phyloP scores from a whole-genome alignment of 2,113 vertebrate genomes.

The Cisticola juncidis region DNA sequence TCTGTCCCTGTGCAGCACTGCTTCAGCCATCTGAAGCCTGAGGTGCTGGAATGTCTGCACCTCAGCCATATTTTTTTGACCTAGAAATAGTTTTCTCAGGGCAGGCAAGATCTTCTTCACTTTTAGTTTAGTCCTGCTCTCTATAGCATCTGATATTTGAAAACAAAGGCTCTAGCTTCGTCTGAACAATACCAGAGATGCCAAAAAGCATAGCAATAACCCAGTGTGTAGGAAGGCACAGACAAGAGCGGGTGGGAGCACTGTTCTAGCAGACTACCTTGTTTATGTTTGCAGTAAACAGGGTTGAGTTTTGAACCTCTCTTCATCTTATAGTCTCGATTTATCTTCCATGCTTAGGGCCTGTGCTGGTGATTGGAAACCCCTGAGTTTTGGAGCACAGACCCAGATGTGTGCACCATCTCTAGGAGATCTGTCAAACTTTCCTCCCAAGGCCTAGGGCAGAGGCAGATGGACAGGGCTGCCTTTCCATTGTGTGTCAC shows the following conservation, averaged over 20 bases:
- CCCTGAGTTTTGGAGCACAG: neutral
- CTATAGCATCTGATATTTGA: neutral
- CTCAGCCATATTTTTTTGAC: neutral
- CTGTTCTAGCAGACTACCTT: neutral
- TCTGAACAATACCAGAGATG: neutral
- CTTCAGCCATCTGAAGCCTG: neutral
- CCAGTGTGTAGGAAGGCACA: neutral
- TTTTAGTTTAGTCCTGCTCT: neutral
- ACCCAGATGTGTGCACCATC: neutral
- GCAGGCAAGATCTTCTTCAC: neutral
- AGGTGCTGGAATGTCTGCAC: neutral
- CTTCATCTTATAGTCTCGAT: neutral
- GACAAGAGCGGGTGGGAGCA: neutral
- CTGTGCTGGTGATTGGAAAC: neutral
- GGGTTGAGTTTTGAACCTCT: neutral
- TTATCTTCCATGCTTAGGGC: neutral
- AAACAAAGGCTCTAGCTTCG: neutral
- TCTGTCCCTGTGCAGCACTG: neutral
- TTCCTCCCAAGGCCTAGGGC: neutral
- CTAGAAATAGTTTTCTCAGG: neutral
- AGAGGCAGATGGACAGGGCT: neutral
- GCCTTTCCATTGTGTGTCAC: neutral
- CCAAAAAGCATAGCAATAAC: neutral
- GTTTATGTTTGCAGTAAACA: neutral
- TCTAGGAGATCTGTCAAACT: neutral